A percentile compares a stretch with the other conserved stretches of the same genome.
These are phyloP conservation scores for Ceratosolen fusciceps DNA, from an alignment of 1,140 invertebrate genomes.

Conservation along the genomic window DNA sequence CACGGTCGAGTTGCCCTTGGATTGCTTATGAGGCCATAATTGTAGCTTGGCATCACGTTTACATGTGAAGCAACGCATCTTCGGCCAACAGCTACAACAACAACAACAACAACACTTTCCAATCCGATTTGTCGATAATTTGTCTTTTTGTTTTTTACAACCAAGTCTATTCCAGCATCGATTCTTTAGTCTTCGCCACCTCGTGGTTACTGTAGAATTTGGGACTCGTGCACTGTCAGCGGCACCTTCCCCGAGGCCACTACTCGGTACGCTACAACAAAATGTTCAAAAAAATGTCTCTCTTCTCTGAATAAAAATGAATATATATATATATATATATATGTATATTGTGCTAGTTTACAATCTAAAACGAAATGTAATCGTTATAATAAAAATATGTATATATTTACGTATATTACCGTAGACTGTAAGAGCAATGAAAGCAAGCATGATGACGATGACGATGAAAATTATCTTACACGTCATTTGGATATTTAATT, in stretches of 20 bases:
- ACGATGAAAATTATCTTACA: too few species aligned
- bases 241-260: not conserved
- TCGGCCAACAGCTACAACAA: conserved; percentile 56
- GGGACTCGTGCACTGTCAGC: not conserved
- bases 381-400: too few species aligned
- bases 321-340: not conserved
- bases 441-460: too few species aligned
- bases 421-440: too few species aligned
- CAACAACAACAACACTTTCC: not conserved
- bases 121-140: not conserved
- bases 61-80: conserved; percentile 65
- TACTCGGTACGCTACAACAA: not conserved
- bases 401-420: too few species aligned
- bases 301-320: not conserved
- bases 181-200: not conserved
- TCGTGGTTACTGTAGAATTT: not conserved
- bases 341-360: too few species aligned
- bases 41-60: conserved; percentile 61
- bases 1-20: conserved; percentile 42
- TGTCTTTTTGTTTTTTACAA: not conserved
- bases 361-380: too few species aligned
- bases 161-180: not conserved
- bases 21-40: conserved; percentile 57
- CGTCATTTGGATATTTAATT: too few species aligned
- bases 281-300: not conserved